Base-by-base conservation (phyloP, 2,888 invertebrate species). In the Phortica magna region DNA sequence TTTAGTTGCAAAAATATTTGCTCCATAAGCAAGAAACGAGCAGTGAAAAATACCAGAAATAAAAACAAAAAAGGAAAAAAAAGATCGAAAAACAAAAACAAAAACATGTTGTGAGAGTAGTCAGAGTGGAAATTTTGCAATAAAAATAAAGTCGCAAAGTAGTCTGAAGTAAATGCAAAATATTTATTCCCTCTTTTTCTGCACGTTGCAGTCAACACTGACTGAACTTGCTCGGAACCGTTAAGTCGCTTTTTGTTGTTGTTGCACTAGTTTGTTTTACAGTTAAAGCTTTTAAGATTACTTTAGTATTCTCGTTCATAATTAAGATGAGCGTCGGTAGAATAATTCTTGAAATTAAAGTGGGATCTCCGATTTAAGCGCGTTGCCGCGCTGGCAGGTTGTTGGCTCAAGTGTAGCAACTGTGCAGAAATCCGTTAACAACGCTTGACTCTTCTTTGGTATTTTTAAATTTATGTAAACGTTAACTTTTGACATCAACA, bases 131-230 rank as follows among this genome's bases (percentile, higher is more conserved):
- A 71, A 83, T 83, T 77, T 80, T 19, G 22, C 3, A 6, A 17
- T 48, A 12, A 57, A 79, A 85, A 85, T 85, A 87, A 88, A 85
- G 87, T 88, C 81, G 48, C 48, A 48, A 48, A 9, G 48, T 48
- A 12, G 48, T 48, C 48, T 48, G 48, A 85, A 85, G 85, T 88
- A 85, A 88, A 88, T 88, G 88, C 84, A 85, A 88, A 85, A 88
- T 85, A 85, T 85, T 85, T 88, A 88, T 88, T 88, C 88, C 88
- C 87, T 88, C 88, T 85, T 87, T 80, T 39, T 31, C 48, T 14
- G 48, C 67, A 2, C 6, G 31, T 61, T 61, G 61, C 64, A 65
- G 43, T 57, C 22, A 31, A 31, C 64, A 22, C 65, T 31, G 9
- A 48, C 48, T 7, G 14, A 48, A 9, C 4, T 12, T 14, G 48